Percentiles rank a stretch among this genome's conserved stretches.
Conservation (phyloP, 2,113 vertebrate species). For the Mastomys natalensis region DNA sequence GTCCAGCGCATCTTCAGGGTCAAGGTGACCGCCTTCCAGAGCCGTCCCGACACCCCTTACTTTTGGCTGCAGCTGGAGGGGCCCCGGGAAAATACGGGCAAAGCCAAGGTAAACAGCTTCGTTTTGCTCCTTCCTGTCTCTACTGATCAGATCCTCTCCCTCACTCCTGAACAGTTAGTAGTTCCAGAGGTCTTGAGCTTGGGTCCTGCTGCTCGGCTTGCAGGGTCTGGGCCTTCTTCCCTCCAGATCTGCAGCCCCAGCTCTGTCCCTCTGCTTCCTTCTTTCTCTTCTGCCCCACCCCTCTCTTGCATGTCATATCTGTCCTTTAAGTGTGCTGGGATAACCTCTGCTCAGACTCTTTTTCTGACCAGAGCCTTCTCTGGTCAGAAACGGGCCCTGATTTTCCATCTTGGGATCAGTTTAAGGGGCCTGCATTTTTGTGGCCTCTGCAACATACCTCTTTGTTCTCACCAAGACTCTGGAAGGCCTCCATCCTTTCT, state of each 20-base stretch:
- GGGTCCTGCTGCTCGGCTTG: not conserved
- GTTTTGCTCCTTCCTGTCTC: not conserved
- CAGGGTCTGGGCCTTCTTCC: constrained; percentile 35
- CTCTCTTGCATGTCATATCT: not conserved
- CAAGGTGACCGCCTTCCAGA: constrained; percentile 84
- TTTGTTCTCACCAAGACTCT: constrained; percentile 72
- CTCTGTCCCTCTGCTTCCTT: constrained; percentile 9
- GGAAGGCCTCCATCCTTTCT: constrained; percentile 47
- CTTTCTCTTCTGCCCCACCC: constrained; percentile 59
- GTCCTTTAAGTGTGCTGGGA: not conserved
- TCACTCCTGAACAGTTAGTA: not conserved
- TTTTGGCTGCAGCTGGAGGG: constrained; percentile 92
- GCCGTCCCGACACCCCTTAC: constrained; percentile 80
- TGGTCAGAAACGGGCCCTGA: not conserved
- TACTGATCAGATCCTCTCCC: not conserved
- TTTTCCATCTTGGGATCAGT: not conserved
- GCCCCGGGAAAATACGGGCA: constrained; percentile 77
- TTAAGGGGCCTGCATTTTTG: not conserved
- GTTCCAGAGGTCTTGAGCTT: not conserved
- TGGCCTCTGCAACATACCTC: constrained; percentile 22
- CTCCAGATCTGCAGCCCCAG: not conserved
- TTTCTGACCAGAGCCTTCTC: not conserved
- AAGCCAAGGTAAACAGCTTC: constrained; percentile 88
- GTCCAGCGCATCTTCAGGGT: constrained; percentile 90
- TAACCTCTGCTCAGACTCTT: not conserved